Evolutionary conservation across 2,113 vertebrate genomes (phyloP), one percentile per base, ranked within the genome.

Genomic region (Alectura lathami): DNA sequence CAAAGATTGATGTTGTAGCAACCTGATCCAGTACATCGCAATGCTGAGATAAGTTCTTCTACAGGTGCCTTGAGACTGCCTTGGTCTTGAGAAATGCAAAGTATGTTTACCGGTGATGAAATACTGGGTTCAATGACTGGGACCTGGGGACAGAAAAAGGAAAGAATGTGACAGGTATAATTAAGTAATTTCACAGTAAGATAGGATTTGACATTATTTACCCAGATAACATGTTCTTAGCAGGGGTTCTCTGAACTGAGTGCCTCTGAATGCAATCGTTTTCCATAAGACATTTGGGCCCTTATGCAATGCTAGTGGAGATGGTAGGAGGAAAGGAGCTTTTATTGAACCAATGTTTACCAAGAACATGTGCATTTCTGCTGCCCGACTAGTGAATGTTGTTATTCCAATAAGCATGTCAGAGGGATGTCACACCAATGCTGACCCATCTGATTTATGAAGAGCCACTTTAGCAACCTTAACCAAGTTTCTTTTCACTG

Each of bases 291-390:
- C 22, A 56, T 43, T 20, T 78, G n/a, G 36, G 27, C 5, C 17
- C 13, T 48, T 73, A 56, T 17, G 29, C 17, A 67, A 30, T 24
- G 17, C 29, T 30, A 51, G 30, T 11, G 2, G 4, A 72, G 8
- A 15, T 32, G 9, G 6, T 23, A 48, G 27, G 64, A 26, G n/a
- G 10, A 43, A 66, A 79, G 24, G n/a, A 74, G 47, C 63, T 64
- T 15, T 42, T 23, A 42, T 60, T 24, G 14, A 83, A 51, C 27
- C 2, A 1, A 36, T 59, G n/a, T 17, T 64, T 64, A 57, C 17
- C 5, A 84, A 84, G 11, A 69, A 17, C 3, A 0, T 1, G 0
- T 1, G 2, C 14, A 47, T 75, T 64, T 69, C 45, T 79, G 8
- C 13, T 79, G n/a, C 29, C 48, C n/a, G 47, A 9, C 1, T 4